A percentile compares a stretch with the other conserved stretches of the same genome.
Evolutionary conservation across 2,797 vertebrate genomes (phyloP).

Genomic region (Artibeus lituratus): DNA sequence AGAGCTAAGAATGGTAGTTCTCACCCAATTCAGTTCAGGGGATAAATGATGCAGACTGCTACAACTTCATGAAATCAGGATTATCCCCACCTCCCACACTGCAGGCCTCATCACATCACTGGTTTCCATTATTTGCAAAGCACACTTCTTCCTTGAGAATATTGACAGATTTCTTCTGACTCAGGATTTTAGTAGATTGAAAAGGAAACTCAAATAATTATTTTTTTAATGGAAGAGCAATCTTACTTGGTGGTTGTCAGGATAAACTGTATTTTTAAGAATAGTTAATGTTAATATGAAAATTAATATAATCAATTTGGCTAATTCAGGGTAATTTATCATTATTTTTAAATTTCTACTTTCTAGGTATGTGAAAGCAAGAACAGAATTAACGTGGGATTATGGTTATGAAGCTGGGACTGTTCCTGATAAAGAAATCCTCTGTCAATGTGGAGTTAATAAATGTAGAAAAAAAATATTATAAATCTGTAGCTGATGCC

Average conservation of each 20-base stretch:
- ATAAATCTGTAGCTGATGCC: constrained; percentile 66
- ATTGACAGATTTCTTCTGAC: neutral
- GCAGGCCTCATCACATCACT: neutral
- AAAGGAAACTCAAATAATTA: constrained; percentile 33
- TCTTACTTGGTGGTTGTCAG: neutral
- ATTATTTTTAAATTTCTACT: constrained; percentile 67
- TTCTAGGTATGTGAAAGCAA: constrained; percentile 89
- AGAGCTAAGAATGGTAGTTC: neutral
- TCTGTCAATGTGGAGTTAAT: constrained; percentile 83
- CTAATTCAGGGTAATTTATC: constrained; percentile 18
- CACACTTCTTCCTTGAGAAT: neutral
- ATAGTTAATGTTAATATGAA: constrained; percentile 22
- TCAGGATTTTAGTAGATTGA: constrained; percentile 25
- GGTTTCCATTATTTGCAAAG: neutral
- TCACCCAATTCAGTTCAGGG: neutral
- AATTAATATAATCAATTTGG: constrained; percentile 1
- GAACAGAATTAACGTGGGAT: constrained; percentile 94
- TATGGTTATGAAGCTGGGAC: constrained; percentile 87
- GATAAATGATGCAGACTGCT: neutral
- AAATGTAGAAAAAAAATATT: constrained; percentile 84
- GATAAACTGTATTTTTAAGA: constrained; percentile 12
- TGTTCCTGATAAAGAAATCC: constrained; percentile 82
- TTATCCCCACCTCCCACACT: neutral
- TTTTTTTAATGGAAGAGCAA: constrained; percentile 43
- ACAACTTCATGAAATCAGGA: neutral